Evolutionary conservation across 2,888 invertebrate genomes (phyloP).

Genomic region (Omphaloscelis lunosa): DNA sequence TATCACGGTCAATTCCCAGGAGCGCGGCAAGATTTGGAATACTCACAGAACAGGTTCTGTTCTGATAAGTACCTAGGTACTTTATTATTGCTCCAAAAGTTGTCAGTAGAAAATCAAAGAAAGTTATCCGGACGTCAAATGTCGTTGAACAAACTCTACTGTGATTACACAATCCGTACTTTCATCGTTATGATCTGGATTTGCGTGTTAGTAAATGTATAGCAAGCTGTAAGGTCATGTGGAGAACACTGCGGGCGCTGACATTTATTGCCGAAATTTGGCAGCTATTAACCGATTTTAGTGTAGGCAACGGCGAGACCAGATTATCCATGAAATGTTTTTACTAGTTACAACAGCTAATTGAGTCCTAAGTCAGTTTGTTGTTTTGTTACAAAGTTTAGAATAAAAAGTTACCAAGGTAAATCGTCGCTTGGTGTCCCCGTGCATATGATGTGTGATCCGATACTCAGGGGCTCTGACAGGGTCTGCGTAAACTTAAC

Average conservation of each 20-base stretch:
- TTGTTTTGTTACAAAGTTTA: conserved; percentile 1
- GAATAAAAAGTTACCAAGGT: conserved; percentile 79
- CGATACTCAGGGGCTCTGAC: conserved; percentile 81
- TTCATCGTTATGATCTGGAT: conserved; percentile 21
- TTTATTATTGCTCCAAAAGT: background rate
- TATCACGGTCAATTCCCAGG: background rate
- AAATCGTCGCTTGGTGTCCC: conserved; percentile 86
- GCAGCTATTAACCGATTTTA: conserved; percentile 28
- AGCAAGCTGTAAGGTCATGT: conserved; percentile 12
- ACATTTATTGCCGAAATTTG: conserved; percentile 28
- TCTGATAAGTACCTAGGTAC: background rate
- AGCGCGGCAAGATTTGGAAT: background rate
- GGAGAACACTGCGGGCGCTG: conserved; percentile 11
- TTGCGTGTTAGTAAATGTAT: conserved; percentile 15
- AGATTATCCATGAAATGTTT: conserved; percentile 27
- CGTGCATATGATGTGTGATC: conserved; percentile 84
- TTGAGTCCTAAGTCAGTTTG: background rate
- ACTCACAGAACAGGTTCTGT: background rate
- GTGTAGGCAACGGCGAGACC: conserved; percentile 1
- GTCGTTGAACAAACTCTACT: background rate
- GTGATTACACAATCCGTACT: conserved; percentile 6
- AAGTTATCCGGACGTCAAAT: background rate
- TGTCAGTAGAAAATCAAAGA: background rate
- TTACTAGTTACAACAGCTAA: conserved; percentile 20
- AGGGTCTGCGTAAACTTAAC: conserved; percentile 83